Base-by-base conservation (phyloP, 2,888 invertebrate genomes). In the Tipula lateralis region DNA sequence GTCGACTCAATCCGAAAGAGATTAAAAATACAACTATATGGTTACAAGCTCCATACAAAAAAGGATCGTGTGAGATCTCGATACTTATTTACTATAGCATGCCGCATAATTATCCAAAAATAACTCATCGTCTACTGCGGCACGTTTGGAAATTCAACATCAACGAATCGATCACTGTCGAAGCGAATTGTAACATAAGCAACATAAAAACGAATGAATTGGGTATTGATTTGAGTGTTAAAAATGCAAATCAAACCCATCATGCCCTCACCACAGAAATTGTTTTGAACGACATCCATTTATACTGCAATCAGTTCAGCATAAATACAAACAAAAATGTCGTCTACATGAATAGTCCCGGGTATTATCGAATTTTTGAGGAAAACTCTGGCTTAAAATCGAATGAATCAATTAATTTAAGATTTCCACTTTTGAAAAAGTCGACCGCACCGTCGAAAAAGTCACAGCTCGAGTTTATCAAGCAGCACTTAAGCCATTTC, bases 11-110 rank as follows among this genome's bases (percentile, higher is more conserved):
- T 50, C 88, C 89, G 1, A 89, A 90, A 84, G 90, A 89, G 86
- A 87, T 87, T 0, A 88, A 88, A 1, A 88, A 88, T 2, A 86
- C 89, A 81, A 88, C 89, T 16, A 90, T 95, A 87, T 95, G 94
- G 94, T 89, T 96, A 29, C 93, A 94, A 87, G 95, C 95, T 0
- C 94, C 95, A 0, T 92, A 92, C 86, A 90, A 91, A 81, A 92
- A 93, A 84, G 95, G 94, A 1, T 90, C 91, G 29, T 93, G 93
- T 86, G 90, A 91, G 3, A 89, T 95, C 81, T 93, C 95, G 88
- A 89, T 95, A 86, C 91, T 96, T 83, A 94, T 96, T 88, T 95
- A 95, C 88, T 96, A 95, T 88, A 93, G 94, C 87, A 92, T 90
- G 85, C 88, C 90, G 0, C 85, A 86, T 0, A 86, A 87, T 50